Base-by-base conservation (phyloP, 1,140 invertebrate genomes). In the Microplitis demolitor region DNA sequence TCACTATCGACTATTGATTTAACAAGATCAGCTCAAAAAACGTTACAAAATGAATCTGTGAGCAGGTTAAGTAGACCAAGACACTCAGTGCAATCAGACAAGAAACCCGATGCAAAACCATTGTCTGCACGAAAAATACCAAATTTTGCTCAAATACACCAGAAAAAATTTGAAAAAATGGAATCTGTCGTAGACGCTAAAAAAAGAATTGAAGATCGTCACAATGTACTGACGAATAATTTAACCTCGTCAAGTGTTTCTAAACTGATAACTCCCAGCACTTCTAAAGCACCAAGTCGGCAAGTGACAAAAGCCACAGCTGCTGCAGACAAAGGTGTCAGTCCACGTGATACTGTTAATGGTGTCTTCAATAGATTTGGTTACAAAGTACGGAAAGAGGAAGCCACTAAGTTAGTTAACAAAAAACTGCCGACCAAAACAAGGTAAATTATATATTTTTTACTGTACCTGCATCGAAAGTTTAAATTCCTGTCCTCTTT, bases 131-230 rank as follows among this genome's bases (percentile, higher is more conserved):
- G 88, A 80, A 51, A 91, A 89, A 78, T 81, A 89, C 91, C 91
- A 9, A 90, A 92, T 83, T 92, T 92, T 75, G 86, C 88, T 4
- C 88, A 88, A 4, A 88, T 92, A 51, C 91, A 92, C 76, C 85
- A 91, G 74, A 89, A 88, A 76, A 87, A 89, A 60, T 91, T 91
- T 75, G 85, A 85, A 4, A 88, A 89, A 77, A 91, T 92, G 89
- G 91, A 92, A 80, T 91, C 90, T 50, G 73, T 92, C 11, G 84
- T 89, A 33, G 89, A 92, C 79, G 78, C 80, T 87, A 73, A 89
- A 85, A 81, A 88, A 87, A 51, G 85, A 83, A 74, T 88, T 87
- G 4, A 89, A 88, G 4, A 84, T 79, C 74, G 80, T 11, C 80
- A 85, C 34, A 34, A 71, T 35, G 63, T 71, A 39, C 69, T 85